A percentile compares a stretch with the other conserved stretches of the same genome.
Conservation (phyloP, 2,113 vertebrate genomes). For the Pelodiscus sinensis region DNA sequence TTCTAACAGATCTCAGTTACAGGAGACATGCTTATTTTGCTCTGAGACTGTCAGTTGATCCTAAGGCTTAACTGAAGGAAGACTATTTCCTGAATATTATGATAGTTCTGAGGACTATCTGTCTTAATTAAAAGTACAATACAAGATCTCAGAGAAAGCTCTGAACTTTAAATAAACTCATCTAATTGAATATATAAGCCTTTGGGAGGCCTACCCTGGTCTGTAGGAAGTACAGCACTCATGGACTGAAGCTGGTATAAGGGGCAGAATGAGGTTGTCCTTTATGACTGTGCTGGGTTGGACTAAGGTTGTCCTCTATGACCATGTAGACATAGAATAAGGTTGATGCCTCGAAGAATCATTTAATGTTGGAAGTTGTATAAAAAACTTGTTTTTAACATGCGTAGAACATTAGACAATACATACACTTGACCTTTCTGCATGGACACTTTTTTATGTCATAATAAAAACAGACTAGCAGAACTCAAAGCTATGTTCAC, state of each 20-base stretch:
- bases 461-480: neutral
- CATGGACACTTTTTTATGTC: neutral
- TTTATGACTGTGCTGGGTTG: neutral
- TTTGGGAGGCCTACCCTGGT: neutral
- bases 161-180: neutral
- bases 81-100: neutral
- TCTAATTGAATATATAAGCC: neutral
- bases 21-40: neutral
- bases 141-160: neutral
- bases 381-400: neutral
- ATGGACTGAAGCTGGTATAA: neutral
- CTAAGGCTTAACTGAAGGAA: neutral
- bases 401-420: neutral
- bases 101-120: neutral
- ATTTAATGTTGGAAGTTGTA: neutral
- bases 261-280: neutral
- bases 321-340: neutral
- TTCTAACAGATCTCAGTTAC: neutral
- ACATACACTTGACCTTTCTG: neutral
- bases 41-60: neutral
- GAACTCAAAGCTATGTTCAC: neutral
- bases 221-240: neutral
- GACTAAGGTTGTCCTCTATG: neutral
- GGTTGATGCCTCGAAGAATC: neutral
- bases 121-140: neutral